A percentile compares a stretch with the other conserved stretches of the same genome.
These are phyloP conservation scores for Cheirogaleus major DNA, from an alignment of 2,797 vertebrate genomes.

Conservation along the genomic window DNA sequence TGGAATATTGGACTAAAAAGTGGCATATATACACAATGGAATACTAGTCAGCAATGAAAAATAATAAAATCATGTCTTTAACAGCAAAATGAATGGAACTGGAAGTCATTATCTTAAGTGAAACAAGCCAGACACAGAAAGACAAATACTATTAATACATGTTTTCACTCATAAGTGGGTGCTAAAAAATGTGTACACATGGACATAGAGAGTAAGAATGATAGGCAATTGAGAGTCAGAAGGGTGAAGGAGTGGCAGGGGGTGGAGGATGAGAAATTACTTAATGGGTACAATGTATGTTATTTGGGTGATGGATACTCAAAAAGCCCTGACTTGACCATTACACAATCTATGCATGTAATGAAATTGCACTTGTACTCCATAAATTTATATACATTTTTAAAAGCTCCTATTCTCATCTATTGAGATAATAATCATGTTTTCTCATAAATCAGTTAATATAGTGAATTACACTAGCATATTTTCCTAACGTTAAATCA, in stretches of 20 bases:
- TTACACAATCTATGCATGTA: neutral
- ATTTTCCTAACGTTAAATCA: neutral
- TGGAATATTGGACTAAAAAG: neutral
- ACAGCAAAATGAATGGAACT: neutral
- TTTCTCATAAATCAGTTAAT: conserved; percentile 13
- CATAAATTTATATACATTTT: neutral
- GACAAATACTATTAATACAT: neutral
- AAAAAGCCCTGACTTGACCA: neutral
- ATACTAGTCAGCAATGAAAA: neutral
- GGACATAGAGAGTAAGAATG: neutral
- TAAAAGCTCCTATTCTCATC: neutral
- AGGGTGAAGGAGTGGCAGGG: too few species aligned
- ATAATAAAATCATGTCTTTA: neutral
- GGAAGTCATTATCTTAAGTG: neutral
- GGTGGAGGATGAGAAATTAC: neutral
- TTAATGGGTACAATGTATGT: neutral
- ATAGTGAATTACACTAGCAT: neutral
- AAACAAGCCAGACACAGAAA: neutral
- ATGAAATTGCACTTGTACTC: neutral
- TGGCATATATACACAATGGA: neutral
- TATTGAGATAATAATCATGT: neutral
- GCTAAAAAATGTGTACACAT: neutral
- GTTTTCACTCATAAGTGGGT: neutral
- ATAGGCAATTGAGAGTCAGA: neutral
- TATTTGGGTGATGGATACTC: neutral